Percentiles rank a stretch among this genome's conserved stretches.
Conservation (phyloP, 1,140 invertebrate genomes). For the Zaprionus vittiger region DNA sequence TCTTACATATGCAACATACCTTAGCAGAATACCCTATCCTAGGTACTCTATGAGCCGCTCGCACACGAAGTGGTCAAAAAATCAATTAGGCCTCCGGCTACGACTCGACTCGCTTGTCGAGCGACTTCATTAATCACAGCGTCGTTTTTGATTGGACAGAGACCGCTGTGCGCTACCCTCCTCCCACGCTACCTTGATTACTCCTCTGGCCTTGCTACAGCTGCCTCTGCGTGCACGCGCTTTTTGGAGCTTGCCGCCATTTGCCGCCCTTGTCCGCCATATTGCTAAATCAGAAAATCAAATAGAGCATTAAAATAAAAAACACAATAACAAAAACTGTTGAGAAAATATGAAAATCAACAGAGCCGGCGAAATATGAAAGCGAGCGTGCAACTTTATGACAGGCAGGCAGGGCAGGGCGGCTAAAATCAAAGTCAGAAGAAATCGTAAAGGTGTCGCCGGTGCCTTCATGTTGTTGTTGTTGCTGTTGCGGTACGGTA, state of each 20-base stretch:
- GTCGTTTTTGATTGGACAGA: slow-evolving; percentile 49
- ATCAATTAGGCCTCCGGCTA: slow-evolving; percentile 56
- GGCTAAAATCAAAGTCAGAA: slow-evolving; percentile 77
- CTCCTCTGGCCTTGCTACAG: neutral
- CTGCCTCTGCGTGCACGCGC: slow-evolving; percentile 19
- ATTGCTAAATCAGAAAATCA: slow-evolving; percentile 80
- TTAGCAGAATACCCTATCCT: neutral
- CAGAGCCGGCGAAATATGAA: slow-evolving; percentile 77
- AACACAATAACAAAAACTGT: slow-evolving; percentile 41
- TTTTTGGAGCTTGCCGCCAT: slow-evolving; percentile 40
- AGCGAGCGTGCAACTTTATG: slow-evolving; percentile 66
- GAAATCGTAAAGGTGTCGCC: slow-evolving; percentile 41
- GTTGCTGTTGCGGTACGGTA: neutral
- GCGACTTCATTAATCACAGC: slow-evolving; percentile 68
- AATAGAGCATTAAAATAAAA: slow-evolving; percentile 68
- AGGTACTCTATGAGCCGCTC: neutral
- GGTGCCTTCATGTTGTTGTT: slow-evolving; percentile 12
- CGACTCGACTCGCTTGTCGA: neutral
- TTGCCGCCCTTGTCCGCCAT: slow-evolving; percentile 55
- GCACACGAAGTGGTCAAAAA: slow-evolving; percentile 40
- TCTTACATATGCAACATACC: neutral
- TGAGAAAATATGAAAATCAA: slow-evolving; percentile 59
- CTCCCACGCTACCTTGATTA: neutral
- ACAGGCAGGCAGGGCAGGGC: slow-evolving; percentile 36
- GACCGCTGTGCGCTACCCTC: neutral